Evolutionary conservation across 2,797 vertebrate species (phyloP).

Genomic region (Spinibarbus caldwelli): DNA sequence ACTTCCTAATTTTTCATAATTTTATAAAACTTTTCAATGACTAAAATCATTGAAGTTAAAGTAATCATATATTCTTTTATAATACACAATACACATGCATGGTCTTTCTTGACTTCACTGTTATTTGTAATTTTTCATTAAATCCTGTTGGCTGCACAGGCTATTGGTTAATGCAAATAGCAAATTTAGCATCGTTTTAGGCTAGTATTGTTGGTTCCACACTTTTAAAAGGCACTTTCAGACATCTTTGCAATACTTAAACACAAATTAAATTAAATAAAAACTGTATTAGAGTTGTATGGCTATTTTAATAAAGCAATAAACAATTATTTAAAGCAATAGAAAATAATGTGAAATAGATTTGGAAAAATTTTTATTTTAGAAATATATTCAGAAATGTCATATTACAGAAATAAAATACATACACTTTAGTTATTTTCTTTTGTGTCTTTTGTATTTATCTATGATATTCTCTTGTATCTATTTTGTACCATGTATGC

Average conservation of each 20-base stretch:
- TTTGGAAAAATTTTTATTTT: too few species aligned
- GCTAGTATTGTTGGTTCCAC: not conserved
- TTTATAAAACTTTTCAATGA: not conserved
- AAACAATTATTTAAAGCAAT: not conserved
- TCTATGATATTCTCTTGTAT: not conserved
- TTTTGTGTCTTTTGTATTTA: too few species aligned
- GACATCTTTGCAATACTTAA: too few species aligned
- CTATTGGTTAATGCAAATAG: not conserved
- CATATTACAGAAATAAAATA: too few species aligned
- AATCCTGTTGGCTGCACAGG: not conserved
- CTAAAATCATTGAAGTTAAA: not conserved
- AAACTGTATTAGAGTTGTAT: not conserved
- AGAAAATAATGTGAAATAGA: not conserved
- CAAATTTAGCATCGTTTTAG: not conserved
- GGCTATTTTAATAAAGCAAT: not conserved
- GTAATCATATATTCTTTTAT: not conserved
- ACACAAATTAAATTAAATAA: not conserved
- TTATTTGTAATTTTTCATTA: not conserved
- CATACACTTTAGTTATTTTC: too few species aligned
- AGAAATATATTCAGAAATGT: too few species aligned
- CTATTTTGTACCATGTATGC: not conserved
- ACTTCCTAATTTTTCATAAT: not conserved
- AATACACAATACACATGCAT: too few species aligned
- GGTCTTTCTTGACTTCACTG: not conserved
- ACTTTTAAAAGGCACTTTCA: not conserved